phyloP scores from a whole-genome alignment of 1,140 invertebrate genomes.

The Drosophila sucinea region DNA sequence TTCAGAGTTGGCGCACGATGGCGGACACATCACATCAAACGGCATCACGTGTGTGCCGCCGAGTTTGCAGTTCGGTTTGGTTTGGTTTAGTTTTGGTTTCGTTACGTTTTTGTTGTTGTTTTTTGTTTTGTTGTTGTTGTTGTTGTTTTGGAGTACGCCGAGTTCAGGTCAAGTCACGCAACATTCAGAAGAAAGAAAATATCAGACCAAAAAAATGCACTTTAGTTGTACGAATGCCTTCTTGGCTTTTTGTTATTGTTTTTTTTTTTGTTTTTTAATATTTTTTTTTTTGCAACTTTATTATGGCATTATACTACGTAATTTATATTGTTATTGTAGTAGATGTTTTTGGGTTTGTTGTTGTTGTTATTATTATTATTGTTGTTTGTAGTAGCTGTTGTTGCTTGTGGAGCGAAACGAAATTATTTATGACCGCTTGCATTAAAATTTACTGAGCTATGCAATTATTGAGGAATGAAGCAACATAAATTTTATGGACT shows the following conservation, averaged over 20 bases:
- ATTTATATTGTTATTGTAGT: conserved; percentile 55
- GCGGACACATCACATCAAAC: neutral
- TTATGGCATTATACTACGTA: conserved; percentile 47
- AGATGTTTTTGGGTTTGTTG: neutral
- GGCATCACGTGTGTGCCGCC: neutral
- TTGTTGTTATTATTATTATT: neutral
- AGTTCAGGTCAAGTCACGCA: conserved; percentile 55
- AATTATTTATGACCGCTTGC: conserved; percentile 82
- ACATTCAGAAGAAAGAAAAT: conserved; percentile 62
- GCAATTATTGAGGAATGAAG: conserved; percentile 81
- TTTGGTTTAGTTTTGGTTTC: neutral
- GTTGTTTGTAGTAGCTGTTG: neutral
- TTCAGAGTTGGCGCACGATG: neutral
- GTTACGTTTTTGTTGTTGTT: neutral
- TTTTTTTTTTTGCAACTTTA: conserved; percentile 6
- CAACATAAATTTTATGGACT: conserved; percentile 79
- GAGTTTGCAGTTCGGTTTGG: neutral
- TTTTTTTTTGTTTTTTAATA: conserved; percentile 17
- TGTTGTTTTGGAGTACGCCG: no score
- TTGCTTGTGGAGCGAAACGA: conserved; percentile 44
- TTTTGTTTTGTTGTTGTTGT: neutral
- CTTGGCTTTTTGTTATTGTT: conserved; percentile 35
- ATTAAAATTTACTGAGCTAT: conserved; percentile 82
- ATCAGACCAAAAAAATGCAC: conserved; percentile 65
- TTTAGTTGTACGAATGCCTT: conserved; percentile 73